A percentile compares a stretch with the other conserved stretches of the same genome.
These are phyloP conservation scores for Euwallacea similis DNA, from an alignment of 1,140 invertebrate genomes.

Conservation along the genomic window DNA sequence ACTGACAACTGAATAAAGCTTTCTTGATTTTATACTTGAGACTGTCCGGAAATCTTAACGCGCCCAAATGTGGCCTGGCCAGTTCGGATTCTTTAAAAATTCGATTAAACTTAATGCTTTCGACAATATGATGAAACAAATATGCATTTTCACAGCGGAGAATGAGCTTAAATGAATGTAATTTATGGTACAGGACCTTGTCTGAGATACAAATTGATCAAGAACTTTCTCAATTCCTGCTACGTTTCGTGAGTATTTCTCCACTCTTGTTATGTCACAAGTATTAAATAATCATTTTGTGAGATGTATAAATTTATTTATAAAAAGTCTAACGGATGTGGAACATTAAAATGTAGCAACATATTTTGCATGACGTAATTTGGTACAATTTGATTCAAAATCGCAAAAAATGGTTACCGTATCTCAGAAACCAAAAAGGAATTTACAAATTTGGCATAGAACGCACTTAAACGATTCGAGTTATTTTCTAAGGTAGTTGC, in stretches of 20 bases:
- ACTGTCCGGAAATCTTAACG: background rate
- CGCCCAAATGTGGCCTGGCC: background rate
- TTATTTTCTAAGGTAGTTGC: no score
- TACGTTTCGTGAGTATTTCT: background rate
- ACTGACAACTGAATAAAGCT: background rate
- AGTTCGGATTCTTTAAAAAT: background rate
- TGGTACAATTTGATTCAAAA: no score
- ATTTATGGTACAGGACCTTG: background rate
- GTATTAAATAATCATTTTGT: background rate
- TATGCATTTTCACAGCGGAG: conserved; percentile 6
- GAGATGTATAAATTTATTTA: background rate
- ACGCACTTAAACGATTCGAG: no score
- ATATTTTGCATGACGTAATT: no score
- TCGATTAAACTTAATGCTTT: background rate
- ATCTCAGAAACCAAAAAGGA: no score
- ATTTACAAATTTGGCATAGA: no score
- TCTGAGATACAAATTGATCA: background rate
- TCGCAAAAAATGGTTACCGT: no score
- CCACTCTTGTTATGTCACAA: background rate
- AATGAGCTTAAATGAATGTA: background rate
- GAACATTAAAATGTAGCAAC: background rate
- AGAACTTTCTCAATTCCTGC: background rate
- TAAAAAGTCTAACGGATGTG: background rate
- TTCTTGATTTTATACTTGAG: conserved; percentile 4
- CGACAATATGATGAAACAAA: conserved; percentile 2